A percentile compares a stretch with the other conserved stretches of the same genome.
Evolutionary conservation across 92 coral and sea anemone species (phyloP).

Genomic region (Palythoa heliodiscus): DNA sequence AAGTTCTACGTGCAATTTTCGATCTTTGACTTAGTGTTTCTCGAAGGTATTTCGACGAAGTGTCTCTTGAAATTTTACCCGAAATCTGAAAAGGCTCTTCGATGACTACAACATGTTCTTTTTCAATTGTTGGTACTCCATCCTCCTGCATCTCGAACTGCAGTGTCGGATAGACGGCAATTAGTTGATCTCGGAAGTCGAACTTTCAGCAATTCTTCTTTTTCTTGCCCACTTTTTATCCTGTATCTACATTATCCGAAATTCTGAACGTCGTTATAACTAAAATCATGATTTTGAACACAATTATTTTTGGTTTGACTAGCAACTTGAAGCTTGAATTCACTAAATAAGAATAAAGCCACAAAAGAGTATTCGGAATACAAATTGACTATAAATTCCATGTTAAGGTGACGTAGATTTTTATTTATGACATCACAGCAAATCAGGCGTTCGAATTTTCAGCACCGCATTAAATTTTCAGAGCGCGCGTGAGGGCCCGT

Average conservation of each 20-base stretch:
- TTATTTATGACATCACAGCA: constrained; percentile 38
- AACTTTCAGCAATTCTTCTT: background rate
- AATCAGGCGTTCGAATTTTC: constrained; percentile 4
- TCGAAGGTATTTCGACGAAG: constrained; percentile 1
- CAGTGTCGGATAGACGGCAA: background rate
- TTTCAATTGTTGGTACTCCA: background rate
- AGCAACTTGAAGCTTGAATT: background rate
- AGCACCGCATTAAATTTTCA: constrained; percentile 19
- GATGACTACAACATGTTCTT: constrained; percentile 37
- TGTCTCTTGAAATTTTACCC: constrained; percentile 5
- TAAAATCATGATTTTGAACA: background rate
- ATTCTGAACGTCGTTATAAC: background rate
- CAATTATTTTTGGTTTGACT: background rate
- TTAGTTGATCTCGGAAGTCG: background rate
- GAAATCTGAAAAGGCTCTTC: constrained; percentile 27
- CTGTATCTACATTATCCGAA: constrained; percentile 2
- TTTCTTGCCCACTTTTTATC: background rate
- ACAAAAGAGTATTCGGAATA: constrained; percentile 4
- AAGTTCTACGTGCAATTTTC: background rate
- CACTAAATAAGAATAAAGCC: background rate
- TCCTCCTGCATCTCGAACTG: background rate
- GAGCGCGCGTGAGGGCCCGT: constrained; percentile 15
- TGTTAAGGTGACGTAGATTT: constrained; percentile 19
- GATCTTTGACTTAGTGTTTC: background rate
- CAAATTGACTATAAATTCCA: background rate